These are phyloP conservation scores for Crossaster papposus DNA, from an alignment of 53 echinoderm and acorn worm species.

Conservation along the genomic window DNA sequence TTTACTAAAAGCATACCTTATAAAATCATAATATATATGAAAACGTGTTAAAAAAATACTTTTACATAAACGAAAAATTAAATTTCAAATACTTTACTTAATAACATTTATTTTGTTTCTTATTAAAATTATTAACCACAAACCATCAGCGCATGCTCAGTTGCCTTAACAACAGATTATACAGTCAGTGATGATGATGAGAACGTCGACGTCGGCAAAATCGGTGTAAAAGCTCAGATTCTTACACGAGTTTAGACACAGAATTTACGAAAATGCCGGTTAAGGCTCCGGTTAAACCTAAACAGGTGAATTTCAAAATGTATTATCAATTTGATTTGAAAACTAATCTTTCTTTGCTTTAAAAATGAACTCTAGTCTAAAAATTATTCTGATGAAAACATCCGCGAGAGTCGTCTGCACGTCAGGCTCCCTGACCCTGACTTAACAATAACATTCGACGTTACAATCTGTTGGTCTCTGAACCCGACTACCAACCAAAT, in stretches of 20 bases:
- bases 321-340: neutral
- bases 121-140: neutral
- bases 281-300: slow-evolving; percentile 60
- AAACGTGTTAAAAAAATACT: neutral
- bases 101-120: neutral
- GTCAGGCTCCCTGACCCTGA: too few relatives aligned
- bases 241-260: neutral
- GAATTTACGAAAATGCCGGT: slow-evolving; percentile 60
- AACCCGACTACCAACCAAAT: too few relatives aligned
- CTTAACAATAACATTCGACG: too few relatives aligned
- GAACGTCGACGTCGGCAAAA: neutral
- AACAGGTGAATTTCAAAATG: slow-evolving; percentile 33
- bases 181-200: neutral
- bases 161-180: slow-evolving; percentile 92
- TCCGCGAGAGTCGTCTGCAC: too few relatives aligned
- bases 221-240: neutral
- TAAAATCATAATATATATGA: neutral
- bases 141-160: slow-evolving; percentile 77
- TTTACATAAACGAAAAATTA: neutral
- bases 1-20: neutral
- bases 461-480: too few relatives aligned
- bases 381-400: too few relatives aligned
- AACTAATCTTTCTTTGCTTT: too few relatives aligned
- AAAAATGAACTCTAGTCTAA: too few relatives aligned
- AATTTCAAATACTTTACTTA: neutral